These are phyloP conservation scores for Saturnia pavonia DNA, from an alignment of 2,888 invertebrate species.

Conservation along the genomic window DNA sequence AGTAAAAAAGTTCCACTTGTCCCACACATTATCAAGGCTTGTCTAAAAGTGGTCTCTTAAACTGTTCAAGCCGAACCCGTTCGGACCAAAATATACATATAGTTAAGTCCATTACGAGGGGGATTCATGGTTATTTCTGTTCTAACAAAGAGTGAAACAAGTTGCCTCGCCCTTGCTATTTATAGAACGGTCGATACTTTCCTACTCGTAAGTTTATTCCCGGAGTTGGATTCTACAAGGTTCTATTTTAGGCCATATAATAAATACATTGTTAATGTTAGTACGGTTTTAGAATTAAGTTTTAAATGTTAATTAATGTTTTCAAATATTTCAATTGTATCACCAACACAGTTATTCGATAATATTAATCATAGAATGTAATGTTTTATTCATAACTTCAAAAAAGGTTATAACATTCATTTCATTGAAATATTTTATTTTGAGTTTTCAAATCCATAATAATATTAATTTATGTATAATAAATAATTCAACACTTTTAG, in stretches of 20 bases:
- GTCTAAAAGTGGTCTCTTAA: constrained; percentile 27
- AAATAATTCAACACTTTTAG: background rate
- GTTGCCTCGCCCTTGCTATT: constrained; percentile 52
- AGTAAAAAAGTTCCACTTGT: background rate
- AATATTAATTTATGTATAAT: background rate
- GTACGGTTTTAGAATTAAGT: constrained; percentile 15
- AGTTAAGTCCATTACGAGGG: constrained; percentile 32
- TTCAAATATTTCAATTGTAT: too few relatives aligned
- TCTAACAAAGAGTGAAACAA: constrained; percentile 66
- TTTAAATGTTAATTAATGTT: background rate
- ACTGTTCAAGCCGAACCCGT: constrained; percentile 13
- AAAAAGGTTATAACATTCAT: background rate
- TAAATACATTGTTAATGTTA: constrained; percentile 49
- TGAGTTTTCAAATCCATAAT: background rate
- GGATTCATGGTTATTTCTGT: constrained; percentile 59
- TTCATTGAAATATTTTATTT: background rate
- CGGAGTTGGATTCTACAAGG: constrained; percentile 59
- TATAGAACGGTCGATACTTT: constrained; percentile 67
- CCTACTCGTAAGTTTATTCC: constrained; percentile 59
- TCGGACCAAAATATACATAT: constrained; percentile 2
- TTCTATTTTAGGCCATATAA: constrained; percentile 59
- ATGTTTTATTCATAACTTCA: background rate
- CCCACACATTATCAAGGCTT: background rate
- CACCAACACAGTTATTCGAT: background rate
- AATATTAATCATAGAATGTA: background rate